A percentile compares a stretch with the other conserved stretches of the same genome.
These are phyloP conservation scores for Vulpes ferrilata DNA, from an alignment of 2,113 vertebrate genomes.

Conservation along the genomic window DNA sequence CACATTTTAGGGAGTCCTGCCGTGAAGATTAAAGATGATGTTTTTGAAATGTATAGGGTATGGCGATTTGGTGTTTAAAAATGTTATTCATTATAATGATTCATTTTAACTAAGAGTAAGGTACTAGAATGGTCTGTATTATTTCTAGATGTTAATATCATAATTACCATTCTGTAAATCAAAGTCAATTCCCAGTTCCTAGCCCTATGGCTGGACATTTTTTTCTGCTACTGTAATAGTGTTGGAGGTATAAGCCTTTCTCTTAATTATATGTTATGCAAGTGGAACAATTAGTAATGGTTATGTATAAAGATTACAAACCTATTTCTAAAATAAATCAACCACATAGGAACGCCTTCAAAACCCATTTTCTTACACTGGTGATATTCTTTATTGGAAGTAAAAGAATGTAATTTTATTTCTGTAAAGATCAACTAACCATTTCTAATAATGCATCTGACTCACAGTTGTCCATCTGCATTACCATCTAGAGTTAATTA, in stretches of 20 bases:
- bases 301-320: conserved; percentile 60
- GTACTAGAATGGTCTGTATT: not conserved
- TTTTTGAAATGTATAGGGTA: not conserved
- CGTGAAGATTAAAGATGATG: not conserved
- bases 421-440: conserved; percentile 26
- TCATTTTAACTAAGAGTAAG: conserved; percentile 21
- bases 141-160: conserved; percentile 36
- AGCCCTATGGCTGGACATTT: conserved; percentile 49
- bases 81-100: conserved; percentile 30
- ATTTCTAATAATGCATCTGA: not conserved
- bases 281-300: conserved; percentile 54
- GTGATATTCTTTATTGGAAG: not conserved
- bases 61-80: not conserved
- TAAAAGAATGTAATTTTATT: not conserved
- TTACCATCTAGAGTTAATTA: not conserved
- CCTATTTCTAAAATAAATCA: conserved; percentile 61
- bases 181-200: conserved; percentile 34
- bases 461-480: not conserved
- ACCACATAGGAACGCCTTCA: not conserved
- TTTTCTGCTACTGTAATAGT: conserved; percentile 3
- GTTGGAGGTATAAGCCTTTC: not conserved
- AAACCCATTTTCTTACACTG: not conserved
- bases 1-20: not conserved
- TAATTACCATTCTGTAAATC: conserved; percentile 43
- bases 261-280: conserved; percentile 63